These are phyloP conservation scores for Axis porcinus DNA, from an alignment of 2,113 vertebrate species.

Conservation along the genomic window DNA sequence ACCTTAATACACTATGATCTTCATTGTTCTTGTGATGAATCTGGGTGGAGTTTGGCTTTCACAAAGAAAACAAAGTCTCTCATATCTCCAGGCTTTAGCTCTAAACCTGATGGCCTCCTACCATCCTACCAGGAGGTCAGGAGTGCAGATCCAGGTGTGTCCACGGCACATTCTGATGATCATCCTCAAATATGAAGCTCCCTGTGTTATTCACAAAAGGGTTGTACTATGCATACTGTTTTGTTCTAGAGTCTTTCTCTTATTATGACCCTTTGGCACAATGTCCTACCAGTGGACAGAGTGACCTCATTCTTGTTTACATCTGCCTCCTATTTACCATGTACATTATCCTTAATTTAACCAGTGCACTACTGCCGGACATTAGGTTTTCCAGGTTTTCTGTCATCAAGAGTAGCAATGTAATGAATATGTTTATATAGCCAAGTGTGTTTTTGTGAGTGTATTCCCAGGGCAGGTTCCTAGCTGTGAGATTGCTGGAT, in stretches of 20 bases:
- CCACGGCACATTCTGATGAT: background rate
- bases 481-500: background rate
- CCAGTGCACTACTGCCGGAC: background rate
- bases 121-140: background rate
- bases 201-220: background rate
- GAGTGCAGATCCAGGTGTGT: background rate
- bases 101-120: background rate
- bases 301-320: background rate
- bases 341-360: background rate
- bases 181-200: background rate
- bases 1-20: background rate
- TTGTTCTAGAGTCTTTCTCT: background rate
- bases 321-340: background rate
- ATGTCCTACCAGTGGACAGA: background rate
- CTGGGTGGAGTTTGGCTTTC: background rate
- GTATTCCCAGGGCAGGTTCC: background rate
- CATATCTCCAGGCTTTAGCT: background rate
- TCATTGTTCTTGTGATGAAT: background rate
- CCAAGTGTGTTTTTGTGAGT: background rate
- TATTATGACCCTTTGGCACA: background rate
- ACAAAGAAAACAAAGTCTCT: background rate
- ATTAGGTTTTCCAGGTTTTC: background rate
- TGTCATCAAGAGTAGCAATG: background rate
- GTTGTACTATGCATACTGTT: background rate
- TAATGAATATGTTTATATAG: background rate